Base-by-base conservation (phyloP, 2,797 vertebrate genomes). In the Chelon auratus region DNA sequence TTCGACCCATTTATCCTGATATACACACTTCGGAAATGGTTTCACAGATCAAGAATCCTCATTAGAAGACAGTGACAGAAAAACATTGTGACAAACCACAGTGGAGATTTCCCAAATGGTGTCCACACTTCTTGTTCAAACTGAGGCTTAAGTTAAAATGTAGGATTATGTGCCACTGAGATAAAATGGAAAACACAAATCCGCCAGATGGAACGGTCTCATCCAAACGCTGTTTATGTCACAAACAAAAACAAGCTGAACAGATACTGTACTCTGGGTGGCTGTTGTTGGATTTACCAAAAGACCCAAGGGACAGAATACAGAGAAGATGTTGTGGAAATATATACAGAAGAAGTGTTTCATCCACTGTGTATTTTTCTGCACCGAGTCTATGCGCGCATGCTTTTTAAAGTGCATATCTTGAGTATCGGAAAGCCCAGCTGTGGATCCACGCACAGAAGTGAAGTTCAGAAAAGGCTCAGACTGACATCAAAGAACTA, bases 161-260 rank as follows among this genome's bases (percentile, higher is more conserved):
- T 67, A 58, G 67, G 72, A 84, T 85, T 80, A 81, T 63, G 72
- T 72, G 61, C 64, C 24, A 43, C 36, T 52, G 62, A 78, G 78
- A 84, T 79, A 69, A 78, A 83, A 79, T 62, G 36, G 14, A 72
- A 76, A 76, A 59, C 37, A 73, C 43, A 82, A 84, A 77, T 73
- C 71, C 75, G 76, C 78, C 84, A 84, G 84, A 87, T 84, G 81
- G 80, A 77, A 72, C 7, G 9, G 66, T 58, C 63, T 79, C 78
- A 75, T 72, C 51, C 73, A 84, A 82, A 72, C 36, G 11, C 42
- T 48, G 48, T 71, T 74, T 53, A 76, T 37, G 18, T 81, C 67
- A 75, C 55, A 81, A 63, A 73, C 48, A 52, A 72, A 62, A 83
- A 70, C 45, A 60, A 70, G 65, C 40, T 64, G 43, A 77, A 54